Evolutionary conservation across 2,797 vertebrate genomes (phyloP), one percentile per base, ranked within the genome.

Genomic region (Oophaga sylvatica): DNA sequence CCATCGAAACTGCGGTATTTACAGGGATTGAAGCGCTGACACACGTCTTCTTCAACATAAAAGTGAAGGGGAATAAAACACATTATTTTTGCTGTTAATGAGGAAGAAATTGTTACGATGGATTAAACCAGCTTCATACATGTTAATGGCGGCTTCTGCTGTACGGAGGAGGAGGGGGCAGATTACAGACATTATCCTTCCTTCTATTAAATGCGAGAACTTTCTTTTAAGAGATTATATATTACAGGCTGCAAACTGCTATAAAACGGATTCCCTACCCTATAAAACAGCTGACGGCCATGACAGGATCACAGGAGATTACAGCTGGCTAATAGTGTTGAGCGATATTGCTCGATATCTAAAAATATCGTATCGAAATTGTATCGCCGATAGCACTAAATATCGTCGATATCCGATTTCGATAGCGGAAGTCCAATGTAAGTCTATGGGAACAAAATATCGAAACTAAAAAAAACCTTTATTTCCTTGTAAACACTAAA

Each of bases 191-290:
- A 79, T 16, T 3, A 79, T 60, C 48, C 12, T 19, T 26, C 16
- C 48, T 56, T 57, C 53, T 22, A 59, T 59, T n/a, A 60, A 79
- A 31, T 79, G 57, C 15, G 26, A 59, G 53, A 59, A 78, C 15
- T 29, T 31, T 29, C 56, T 79, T 79, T 79, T 26, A 79, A 26
- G 53, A 79, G 77, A 79, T 79, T 79, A 79, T 79, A 59, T 60
- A 31, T 41, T 59, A 79, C 56, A 79, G 77, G 56, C 13, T 60
- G 53, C n/a, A 13, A 31, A 53, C 26, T 10, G 16, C 77, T 60
- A 60, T 79, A 60, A 57, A 59, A 19, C 57, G 20, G 26, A 59
- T 59, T 60, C 26, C 48, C 19, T 59, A 35, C 56, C 17, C 26
- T 29, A 57, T 78, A 56, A 78, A 31, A 31, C 19, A 59, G 13